Base-by-base conservation (phyloP, 2,797 vertebrate species). In the Anguilla megastoma region DNA sequence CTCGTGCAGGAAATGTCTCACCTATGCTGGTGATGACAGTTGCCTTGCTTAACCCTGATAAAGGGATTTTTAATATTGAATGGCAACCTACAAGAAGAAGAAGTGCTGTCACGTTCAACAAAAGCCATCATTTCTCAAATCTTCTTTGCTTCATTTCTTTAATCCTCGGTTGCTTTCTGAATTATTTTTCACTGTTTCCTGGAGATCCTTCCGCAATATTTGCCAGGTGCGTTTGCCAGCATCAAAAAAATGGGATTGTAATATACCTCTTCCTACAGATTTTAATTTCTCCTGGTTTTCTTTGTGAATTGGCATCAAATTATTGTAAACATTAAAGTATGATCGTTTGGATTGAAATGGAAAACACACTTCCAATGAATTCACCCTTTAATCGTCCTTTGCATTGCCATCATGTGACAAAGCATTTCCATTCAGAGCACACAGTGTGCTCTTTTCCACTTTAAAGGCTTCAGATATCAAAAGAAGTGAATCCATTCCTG, bases 291-390 rank as follows among this genome's bases (percentile, higher is more conserved):
- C 9, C 63, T 3, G 9, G 24, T 27, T 69, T 69, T n/a, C n/a
- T 69, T 63, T 6, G 8, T 69, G 0, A 27, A 58, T 69, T 27
- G 63, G 21, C 24, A n/a, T 69, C 21, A 30, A 74, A 74, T 74
- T 74, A 74, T 74, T 74, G 12, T n/a, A 33, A 74, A 12, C 69
- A 33, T 74, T 74, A 74, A 74, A 74, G 69, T 36, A 33, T 74
- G 30, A 74, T 33, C 12, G 33, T 74, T 74, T 33, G 69, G 12
- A 74, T 36, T 69, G 69, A 33, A 74, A 36, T 69, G 63, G 30
- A 74, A 74, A 33, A 30, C 30, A 27, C 69, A 36, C 30, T 74
- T 33, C 69, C 33, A 30, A 74, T 30, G n/a, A 74, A 33, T 74
- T 74, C 30, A 33, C 2, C n/a, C 63, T 69, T 69, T 27, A 69